Conservation (phyloP, 2,797 vertebrate species). For the Gymnoscopelus microlampas region DNA sequence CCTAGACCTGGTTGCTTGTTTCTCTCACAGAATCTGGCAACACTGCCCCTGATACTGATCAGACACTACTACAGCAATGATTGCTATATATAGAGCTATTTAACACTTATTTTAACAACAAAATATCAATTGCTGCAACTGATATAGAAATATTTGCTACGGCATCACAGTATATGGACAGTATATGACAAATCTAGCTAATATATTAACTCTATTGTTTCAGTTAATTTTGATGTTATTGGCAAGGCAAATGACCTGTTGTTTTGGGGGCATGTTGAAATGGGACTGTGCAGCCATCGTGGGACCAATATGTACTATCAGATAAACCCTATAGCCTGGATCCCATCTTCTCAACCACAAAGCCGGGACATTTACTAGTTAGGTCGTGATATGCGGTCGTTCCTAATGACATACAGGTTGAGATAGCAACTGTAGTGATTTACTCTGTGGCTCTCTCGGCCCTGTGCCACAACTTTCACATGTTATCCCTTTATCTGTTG, state of each 20-base stretch:
- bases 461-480: neutral
- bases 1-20: no score
- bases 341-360: constrained; percentile 49
- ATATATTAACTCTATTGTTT: no score
- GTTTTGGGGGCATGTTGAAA: constrained; percentile 43
- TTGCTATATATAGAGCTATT: no score
- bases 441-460: neutral
- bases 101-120: no score
- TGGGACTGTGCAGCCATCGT: constrained; percentile 33
- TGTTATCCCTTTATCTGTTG: neutral
- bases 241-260: constrained; percentile 9
- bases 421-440: constrained; percentile 21
- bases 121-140: no score
- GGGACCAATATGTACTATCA: constrained; percentile 59
- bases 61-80: no score
- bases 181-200: no score
- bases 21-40: no score
- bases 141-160: neutral
- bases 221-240: no score
- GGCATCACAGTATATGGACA: neutral
- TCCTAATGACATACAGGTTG: constrained; percentile 49
- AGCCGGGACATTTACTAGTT: constrained; percentile 36
- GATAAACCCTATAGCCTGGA: constrained; percentile 46
- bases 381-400: constrained; percentile 50
- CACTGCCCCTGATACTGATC: no score